Base-by-base conservation (phyloP, 2,113 vertebrate genomes). In the Orthonyx spaldingii region DNA sequence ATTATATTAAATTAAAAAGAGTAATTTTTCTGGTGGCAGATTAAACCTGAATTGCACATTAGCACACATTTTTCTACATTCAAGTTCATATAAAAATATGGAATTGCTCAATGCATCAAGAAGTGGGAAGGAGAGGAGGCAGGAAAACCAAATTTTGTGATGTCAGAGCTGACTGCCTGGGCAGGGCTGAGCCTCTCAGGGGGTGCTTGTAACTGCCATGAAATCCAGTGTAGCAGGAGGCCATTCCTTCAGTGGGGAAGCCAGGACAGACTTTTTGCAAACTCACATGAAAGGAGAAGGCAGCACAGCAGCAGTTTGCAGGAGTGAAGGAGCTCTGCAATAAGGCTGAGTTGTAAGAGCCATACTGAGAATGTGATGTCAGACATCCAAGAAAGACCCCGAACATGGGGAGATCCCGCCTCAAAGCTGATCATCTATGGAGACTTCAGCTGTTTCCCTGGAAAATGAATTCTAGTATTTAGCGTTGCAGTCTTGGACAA, bases 21-120 rank as follows among this genome's bases (percentile, higher is more conserved):
- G 8, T 33, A 44, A 9, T 72, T 87, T 65, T 92, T 89, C 37
- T 77, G 30, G 42, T 74, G 27, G 15, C 7, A 76, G 21, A 79
- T 56, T 68, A 71, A 68, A 55, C 24, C 39, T 26, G 15, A 64
- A 60, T 84, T 87, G 35, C 27, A 60, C 24, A 24, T 11, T 47
- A 53, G 10, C 32, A 56, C 26, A 33, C 11, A 17, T 64, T 87
- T 72, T 41, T 61, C 71, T 64, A 77, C 46, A 50, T 41, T 88
- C n/a, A 65, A 85, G 68, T 64, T 75, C 1, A 2, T 46, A 42
- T 35, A 49, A 88, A 90, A 79, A 72, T 61, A n/a, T 1, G 1
- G 49, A 84, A 52, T 56, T 0, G 0, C 1, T 3, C 16, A 50
- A 24, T 1, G 7, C 4, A 11, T 47, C 39, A 74, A 72, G 47